Base-by-base conservation (phyloP, 2,797 vertebrate species). In the Phyllotis vaccarum region DNA sequence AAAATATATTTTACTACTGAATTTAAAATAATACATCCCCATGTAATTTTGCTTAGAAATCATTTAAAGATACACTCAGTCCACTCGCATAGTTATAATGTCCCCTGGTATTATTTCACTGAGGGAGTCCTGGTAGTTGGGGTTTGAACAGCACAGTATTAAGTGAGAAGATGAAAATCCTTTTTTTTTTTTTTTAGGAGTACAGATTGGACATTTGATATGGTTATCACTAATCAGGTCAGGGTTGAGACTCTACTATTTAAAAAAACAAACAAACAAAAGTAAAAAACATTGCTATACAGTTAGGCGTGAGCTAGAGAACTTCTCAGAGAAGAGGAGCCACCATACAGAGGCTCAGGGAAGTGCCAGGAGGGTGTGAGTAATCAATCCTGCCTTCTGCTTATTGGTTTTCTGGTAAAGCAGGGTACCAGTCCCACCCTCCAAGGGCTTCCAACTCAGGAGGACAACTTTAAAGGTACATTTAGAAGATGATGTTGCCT, bases 1-100 rank as follows among this genome's bases (percentile, higher is more conserved):
- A 90, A 95, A 85, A 96, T 56, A 43, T 19, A 52, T 88, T 79
- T 96, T 91, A 74, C 81, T 86, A 49, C 29, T 24, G 83, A 88
- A 58, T 46, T 58, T 56, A 85, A 60, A 37, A 34, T n/a, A 68
- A 70, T 9, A n/a, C 43, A n/a, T n/a, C 31, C 92, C 79, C 68
- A 56, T 75, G 94, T 89, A 89, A 37, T 68, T 92, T 46, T 95
- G 64, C 91, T 92, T 93, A 90, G 85, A 92, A 86, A 93, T 29
- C 90, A 83, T 74, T 96, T 87, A 96, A 95, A 93, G 79, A 54
- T 12, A 58, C 14, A 72, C 62, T 64, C 29, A 80, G 68, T 9
- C 29, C 54, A 93, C 60, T 54, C 91, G 92, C 54, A 43, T 88
- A 54, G 95, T 96, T 83, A 90, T 82, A 81, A 96, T 31, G 40